Conservation (phyloP, 2,797 vertebrate genomes). For the Sparus aurata region DNA sequence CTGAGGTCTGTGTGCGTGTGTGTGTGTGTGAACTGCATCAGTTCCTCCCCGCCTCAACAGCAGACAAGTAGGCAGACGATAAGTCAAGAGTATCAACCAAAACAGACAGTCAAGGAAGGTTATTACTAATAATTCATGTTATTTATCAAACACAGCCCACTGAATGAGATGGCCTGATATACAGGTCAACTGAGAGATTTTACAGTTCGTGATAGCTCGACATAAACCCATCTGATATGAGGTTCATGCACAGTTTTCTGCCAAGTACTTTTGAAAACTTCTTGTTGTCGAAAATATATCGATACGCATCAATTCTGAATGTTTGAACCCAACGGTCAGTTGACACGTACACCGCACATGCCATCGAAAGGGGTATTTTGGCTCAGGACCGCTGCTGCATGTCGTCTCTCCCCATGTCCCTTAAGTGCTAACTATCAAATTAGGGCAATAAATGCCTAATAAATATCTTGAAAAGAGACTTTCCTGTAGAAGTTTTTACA, state of each 20-base stretch:
- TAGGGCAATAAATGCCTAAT: background rate
- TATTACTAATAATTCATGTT: background rate
- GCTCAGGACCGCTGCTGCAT: too few species aligned
- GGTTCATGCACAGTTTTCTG: background rate
- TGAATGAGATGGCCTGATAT: background rate
- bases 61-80: slow-evolving; percentile 7
- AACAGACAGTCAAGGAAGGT: slow-evolving; percentile 9
- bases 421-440: background rate
- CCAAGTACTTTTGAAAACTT: background rate
- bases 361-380: too few species aligned
- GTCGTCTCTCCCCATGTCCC: background rate
- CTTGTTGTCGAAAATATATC: background rate
- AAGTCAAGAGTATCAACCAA: slow-evolving; percentile 27
- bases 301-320: too few species aligned
- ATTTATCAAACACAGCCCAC: background rate
- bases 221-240: background rate
- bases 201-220: background rate
- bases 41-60: slow-evolving; percentile 18
- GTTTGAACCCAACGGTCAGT: too few species aligned
- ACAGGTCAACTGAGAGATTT: background rate
- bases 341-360: too few species aligned
- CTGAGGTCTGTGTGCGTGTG: too few species aligned
- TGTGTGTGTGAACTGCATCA: background rate
- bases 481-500: background rate
- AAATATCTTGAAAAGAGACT: background rate